Base-by-base conservation (phyloP, 2,797 vertebrate species). In the Chaetodon trifasciatus region DNA sequence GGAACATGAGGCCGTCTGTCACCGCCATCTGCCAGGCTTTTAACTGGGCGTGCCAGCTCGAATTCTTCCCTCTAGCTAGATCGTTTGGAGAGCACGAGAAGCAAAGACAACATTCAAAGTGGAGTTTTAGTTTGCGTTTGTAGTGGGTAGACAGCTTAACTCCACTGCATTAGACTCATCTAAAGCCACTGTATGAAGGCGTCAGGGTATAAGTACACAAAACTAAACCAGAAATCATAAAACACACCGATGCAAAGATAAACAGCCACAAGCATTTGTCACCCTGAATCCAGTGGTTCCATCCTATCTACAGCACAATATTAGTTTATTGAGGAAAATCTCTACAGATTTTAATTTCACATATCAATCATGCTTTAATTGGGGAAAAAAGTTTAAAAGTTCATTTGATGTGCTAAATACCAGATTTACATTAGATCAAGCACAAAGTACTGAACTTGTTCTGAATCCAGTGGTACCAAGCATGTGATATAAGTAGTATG, bases 41-140 rank as follows among this genome's bases (percentile, higher is more conserved):
- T 3, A 37, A 35, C 79, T 42, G 64, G 91, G 85, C 35, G 90
- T 80, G 85, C 2, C 83, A 7, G 11, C 47, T 4, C 10, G 15
- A 83, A 90, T 89, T 77, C 81, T 58, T 81, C 40, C 65, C 46
- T 39, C 57, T 12, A 13, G 62, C 74, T 13, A 23, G 32, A 58
- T 71, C 70, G 32, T 65, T 78, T 28, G 2, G 1, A 70, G 78
- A 46, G 73, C 16, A 63, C 55, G 56, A 71, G 1, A 68, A 17
- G 61, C 32, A 55, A 46, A 74, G 19, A 40, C 60, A 82, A 76
- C 61, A 71, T 52, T n/a, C 12, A 16, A 15, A 65, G 67, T 5
- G 23, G 16, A 52, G 60, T 55, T 44, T 40, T n/a, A 47, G 53
- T 21, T n/a, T 24, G 50, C 61, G 68, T 32, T n/a, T 42, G 44